A percentile compares a stretch with the other conserved stretches of the same genome.
These are phyloP conservation scores for Alcis repandata DNA, from an alignment of 2,888 invertebrate genomes.

Conservation along the genomic window DNA sequence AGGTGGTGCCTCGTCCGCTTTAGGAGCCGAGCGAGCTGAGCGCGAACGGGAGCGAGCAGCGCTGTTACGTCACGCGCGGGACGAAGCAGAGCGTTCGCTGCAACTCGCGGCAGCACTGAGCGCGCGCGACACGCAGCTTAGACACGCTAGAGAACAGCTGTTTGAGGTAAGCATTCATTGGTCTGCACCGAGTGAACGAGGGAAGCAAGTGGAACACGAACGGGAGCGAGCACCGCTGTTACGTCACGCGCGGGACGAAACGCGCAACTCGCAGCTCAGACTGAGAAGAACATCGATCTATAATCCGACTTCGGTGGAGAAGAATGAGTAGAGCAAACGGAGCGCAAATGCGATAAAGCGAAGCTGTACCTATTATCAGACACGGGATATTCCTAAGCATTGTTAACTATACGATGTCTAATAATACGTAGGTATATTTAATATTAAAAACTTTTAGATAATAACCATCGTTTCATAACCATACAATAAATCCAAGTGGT, in stretches of 20 bases:
- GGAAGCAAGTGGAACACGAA: not conserved
- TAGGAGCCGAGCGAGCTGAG: conserved; percentile 88
- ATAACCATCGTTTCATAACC: not conserved
- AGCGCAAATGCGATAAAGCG: no score
- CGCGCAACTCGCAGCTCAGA: no score
- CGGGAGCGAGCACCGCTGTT: not conserved
- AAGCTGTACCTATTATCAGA: no score
- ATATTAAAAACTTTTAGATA: no score
- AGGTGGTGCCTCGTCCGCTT: conserved; percentile 92
- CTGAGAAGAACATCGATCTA: no score
- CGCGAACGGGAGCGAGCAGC: conserved; percentile 96
- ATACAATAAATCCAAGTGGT: not conserved
- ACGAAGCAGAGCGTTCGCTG: conserved; percentile 95
- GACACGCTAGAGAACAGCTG: conserved; percentile 94
- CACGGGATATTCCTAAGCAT: no score
- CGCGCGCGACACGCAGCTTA: conserved; percentile 93
- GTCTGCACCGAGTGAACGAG: not conserved
- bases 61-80: conserved; percentile 94
- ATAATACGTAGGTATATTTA: no score
- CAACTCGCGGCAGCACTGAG: conserved; percentile 95
- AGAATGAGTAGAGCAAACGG: no score
- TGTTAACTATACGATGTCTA: no score
- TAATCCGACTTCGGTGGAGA: no score
- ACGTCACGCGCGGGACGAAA: no score
- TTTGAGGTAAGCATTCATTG: conserved; percentile 87